A percentile compares a stretch with the other conserved stretches of the same genome.
Evolutionary conservation across 2,888 invertebrate species (phyloP).

Genomic region (Macropis europaea): DNA sequence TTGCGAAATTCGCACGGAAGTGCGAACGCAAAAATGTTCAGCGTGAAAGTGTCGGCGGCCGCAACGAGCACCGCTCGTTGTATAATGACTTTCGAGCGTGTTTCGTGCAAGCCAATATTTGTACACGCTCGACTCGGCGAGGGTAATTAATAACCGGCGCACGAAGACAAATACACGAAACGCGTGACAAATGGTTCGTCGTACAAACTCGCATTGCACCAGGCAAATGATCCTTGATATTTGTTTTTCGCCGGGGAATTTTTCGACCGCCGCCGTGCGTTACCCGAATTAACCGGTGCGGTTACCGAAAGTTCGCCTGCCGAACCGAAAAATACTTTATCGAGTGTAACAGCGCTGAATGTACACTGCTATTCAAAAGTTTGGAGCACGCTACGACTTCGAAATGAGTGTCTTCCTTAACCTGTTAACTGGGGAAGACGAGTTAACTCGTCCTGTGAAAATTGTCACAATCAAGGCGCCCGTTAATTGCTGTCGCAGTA

Average conservation of each 20-base stretch:
- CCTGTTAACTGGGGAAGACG: too few relatives aligned
- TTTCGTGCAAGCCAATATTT: slow-evolving; percentile 41
- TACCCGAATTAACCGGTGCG: too few relatives aligned
- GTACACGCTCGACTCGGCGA: slow-evolving; percentile 24
- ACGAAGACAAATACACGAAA: slow-evolving; percentile 30
- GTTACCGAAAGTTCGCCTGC: background rate
- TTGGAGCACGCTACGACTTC: too few relatives aligned
- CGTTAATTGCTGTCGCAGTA: too few relatives aligned
- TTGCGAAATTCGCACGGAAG: too few relatives aligned
- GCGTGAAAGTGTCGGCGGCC: background rate
- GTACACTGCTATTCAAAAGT: too few relatives aligned
- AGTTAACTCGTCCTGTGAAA: too few relatives aligned
- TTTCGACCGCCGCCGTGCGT: slow-evolving; percentile 8
- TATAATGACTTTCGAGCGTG: slow-evolving; percentile 26
- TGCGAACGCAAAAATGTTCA: background rate
- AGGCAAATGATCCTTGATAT: slow-evolving; percentile 6
- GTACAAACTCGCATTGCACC: background rate
- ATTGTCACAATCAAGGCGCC: too few relatives aligned
- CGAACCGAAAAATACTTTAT: background rate
- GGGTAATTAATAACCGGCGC: slow-evolving; percentile 42
- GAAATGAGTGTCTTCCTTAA: too few relatives aligned
- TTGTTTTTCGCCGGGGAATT: slow-evolving; percentile 20
- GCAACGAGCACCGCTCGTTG: background rate
- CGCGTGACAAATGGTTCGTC: slow-evolving; percentile 37
- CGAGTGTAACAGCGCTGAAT: too few relatives aligned